Percentiles rank a stretch among this genome's conserved stretches.
phyloP scores from a whole-genome alignment of 1,140 invertebrate genomes.

The Pogonognathellus flavescens region DNA sequence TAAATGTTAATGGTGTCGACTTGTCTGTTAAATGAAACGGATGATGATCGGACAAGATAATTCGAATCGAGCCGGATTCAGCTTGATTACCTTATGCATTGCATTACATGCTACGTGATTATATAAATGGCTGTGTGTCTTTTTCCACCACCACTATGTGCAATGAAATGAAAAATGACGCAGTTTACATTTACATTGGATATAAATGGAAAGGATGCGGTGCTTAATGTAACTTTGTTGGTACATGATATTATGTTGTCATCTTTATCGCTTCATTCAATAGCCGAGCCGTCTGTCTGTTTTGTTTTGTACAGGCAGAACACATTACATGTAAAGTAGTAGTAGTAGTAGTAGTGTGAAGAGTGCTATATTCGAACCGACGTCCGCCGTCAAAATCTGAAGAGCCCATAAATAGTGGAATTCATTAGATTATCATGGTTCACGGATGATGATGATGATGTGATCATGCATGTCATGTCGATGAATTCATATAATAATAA shows the following conservation, averaged over 20 bases:
- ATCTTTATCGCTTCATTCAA: conserved; percentile 12
- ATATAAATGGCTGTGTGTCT: no score
- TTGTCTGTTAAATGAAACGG: conserved; percentile 38
- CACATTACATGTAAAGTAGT: no score
- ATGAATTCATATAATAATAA: conserved; percentile 43
- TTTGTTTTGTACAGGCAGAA: no score
- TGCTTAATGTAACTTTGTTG: neutral
- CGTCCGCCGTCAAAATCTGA: neutral
- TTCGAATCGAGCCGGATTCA: conserved; percentile 27
- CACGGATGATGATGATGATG: conserved; percentile 33
- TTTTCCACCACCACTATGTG: no score
- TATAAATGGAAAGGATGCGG: conserved; percentile 24
- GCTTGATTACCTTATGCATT: conserved; percentile 5
- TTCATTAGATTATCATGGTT: conserved; percentile 49
- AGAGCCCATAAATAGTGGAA: conserved; percentile 36
- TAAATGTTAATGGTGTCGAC: conserved; percentile 44
- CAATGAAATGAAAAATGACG: neutral
- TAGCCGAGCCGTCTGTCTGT: no score
- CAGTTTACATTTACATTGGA: neutral
- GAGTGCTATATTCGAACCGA: neutral
- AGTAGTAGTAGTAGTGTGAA: no score
- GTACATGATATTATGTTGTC: conserved; percentile 44
- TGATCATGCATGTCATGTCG: conserved; percentile 15
- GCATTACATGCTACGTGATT: neutral
- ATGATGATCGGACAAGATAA: conserved; percentile 41